phyloP scores from a whole-genome alignment of 2,888 invertebrate species.

The Hirtodrosophila histrioides region DNA sequence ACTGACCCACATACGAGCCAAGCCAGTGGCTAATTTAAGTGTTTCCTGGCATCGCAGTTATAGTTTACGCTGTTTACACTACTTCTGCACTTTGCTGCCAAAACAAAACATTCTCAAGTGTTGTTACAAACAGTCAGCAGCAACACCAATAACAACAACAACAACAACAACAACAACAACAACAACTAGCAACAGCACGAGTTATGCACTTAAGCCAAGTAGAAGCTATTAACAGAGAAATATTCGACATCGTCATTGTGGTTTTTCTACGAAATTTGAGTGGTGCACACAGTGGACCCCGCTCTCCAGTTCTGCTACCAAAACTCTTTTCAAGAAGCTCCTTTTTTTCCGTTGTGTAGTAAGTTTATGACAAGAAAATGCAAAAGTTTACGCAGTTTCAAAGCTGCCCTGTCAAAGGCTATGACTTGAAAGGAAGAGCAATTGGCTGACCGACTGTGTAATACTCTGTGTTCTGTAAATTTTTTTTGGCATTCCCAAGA shows the following conservation, averaged over 20 bases:
- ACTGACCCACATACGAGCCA: constrained; percentile 73
- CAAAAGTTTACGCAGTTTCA: constrained; percentile 51
- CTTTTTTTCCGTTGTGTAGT: constrained; percentile 9
- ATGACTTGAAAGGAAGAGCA: neutral
- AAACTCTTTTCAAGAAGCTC: constrained; percentile 26
- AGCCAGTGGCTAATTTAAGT: constrained; percentile 74
- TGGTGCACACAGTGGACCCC: constrained; percentile 30
- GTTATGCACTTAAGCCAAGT: constrained; percentile 53
- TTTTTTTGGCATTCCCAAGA: no score
- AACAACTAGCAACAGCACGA: constrained; percentile 7
- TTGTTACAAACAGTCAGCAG: constrained; percentile 37
- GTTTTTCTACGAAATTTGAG: constrained; percentile 66
- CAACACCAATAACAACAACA: constrained; percentile 3
- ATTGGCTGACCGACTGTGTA: neutral
- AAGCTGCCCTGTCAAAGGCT: constrained; percentile 3
- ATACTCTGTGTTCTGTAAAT: constrained; percentile 3
- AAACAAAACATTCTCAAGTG: constrained; percentile 72
- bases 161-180: constrained; percentile 1
- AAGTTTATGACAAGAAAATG: constrained; percentile 54
- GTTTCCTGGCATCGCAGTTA: constrained; percentile 76
- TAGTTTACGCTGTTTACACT: constrained; percentile 78
- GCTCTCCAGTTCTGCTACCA: constrained; percentile 41
- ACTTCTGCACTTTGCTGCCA: constrained; percentile 71
- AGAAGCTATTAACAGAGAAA: constrained; percentile 69
- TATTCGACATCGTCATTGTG: constrained; percentile 55